Evolutionary conservation across 2,888 invertebrate species (phyloP).

Genomic region (Polymixis lichenea): DNA sequence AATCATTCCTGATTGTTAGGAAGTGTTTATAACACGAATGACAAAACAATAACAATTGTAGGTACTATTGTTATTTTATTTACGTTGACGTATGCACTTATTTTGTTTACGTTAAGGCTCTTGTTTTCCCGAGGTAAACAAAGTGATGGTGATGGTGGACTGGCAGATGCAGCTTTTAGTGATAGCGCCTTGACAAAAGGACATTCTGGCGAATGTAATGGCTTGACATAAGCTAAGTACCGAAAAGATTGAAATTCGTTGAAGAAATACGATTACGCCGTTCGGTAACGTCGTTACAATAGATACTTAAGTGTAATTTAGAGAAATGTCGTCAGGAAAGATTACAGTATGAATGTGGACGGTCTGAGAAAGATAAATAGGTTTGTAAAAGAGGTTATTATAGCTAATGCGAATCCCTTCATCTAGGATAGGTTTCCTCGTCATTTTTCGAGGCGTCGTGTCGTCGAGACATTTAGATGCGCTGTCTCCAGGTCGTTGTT

Average conservation of each 20-base stretch:
- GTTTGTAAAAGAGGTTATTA: background rate
- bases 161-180: background rate
- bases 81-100: background rate
- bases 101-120: background rate
- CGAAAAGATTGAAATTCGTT: background rate
- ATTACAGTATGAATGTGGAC: background rate
- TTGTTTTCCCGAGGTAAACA: background rate
- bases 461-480: background rate
- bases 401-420: background rate
- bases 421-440: background rate
- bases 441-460: background rate
- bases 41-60: slow-evolving; percentile 21
- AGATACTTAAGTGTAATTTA: background rate
- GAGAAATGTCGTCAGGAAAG: too few species aligned
- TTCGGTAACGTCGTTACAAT: background rate
- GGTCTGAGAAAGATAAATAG: background rate
- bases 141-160: background rate
- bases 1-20: slow-evolving; percentile 8
- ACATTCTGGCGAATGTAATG: background rate
- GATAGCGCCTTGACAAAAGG: background rate
- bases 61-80: background rate
- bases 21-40: background rate
- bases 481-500: background rate
- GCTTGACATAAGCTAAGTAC: background rate
- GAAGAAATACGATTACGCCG: background rate